Conservation (phyloP, 2,888 invertebrate genomes). For the Caprella mutica region DNA sequence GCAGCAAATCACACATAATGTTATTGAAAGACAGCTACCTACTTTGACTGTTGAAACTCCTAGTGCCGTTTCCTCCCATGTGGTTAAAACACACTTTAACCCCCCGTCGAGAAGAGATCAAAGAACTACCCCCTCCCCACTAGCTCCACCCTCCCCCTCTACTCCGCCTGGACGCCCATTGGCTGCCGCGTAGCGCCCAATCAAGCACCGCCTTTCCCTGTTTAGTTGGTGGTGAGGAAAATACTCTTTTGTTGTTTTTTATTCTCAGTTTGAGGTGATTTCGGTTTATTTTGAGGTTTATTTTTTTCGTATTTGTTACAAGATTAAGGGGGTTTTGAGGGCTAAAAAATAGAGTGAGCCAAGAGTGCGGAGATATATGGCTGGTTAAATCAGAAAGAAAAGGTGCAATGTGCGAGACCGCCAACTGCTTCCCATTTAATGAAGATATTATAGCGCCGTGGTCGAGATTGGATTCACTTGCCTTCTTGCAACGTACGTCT, state of each 20-base stretch:
- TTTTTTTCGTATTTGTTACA: constrained; percentile 10
- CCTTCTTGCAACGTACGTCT: no score
- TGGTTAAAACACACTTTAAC: constrained; percentile 11
- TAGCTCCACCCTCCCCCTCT: background rate
- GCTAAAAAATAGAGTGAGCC: constrained; percentile 6
- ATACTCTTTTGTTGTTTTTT: constrained; percentile 10
- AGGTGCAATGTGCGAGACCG: no score
- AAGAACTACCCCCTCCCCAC: background rate
- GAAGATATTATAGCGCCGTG: no score
- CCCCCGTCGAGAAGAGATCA: background rate
- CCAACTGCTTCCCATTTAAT: background rate
- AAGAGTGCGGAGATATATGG: constrained; percentile 1
- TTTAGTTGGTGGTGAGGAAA: constrained; percentile 8
- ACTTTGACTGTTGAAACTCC: background rate
- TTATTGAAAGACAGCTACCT: constrained; percentile 13
- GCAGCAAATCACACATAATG: constrained; percentile 9
- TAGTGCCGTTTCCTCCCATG: constrained; percentile 5
- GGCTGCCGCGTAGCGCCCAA: constrained; percentile 5
- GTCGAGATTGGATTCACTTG: no score
- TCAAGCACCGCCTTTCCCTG: background rate
- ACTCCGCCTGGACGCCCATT: background rate
- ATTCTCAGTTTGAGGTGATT: constrained; percentile 11
- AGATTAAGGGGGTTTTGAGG: constrained; percentile 4
- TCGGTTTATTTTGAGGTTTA: constrained; percentile 11
- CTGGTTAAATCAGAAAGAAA: no score